A percentile compares a stretch with the other conserved stretches of the same genome.
These are phyloP conservation scores for Drosophila biarmipes DNA, from an alignment of 1,140 invertebrate genomes.

Conservation along the genomic window DNA sequence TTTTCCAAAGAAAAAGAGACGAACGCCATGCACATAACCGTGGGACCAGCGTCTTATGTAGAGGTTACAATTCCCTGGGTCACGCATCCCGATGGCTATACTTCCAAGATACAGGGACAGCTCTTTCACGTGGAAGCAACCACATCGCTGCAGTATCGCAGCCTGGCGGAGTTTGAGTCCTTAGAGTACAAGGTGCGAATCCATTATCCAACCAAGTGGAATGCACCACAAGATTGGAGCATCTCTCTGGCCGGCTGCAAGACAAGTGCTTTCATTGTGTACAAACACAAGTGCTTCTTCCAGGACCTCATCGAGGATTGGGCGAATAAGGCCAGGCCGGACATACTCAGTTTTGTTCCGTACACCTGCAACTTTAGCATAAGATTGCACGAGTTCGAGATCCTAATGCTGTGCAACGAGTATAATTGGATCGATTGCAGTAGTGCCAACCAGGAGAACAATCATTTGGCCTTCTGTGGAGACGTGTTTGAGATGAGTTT, in stretches of 20 bases:
- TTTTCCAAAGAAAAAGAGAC: conserved; percentile 99
- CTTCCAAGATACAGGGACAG: conserved; percentile 96
- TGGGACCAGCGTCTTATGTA: conserved; percentile 96
- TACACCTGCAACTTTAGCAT: conserved; percentile 98
- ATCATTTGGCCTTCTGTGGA: conserved; percentile 96
- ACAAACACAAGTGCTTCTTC: conserved; percentile 97
- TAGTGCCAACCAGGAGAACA: conserved; percentile 97
- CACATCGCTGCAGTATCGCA: conserved; percentile 96
- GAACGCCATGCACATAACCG: conserved; percentile 97
- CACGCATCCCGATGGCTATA: conserved; percentile 92
- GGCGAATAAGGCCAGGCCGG: conserved; percentile 94
- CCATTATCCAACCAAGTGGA: conserved; percentile 96
- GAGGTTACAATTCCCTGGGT: conserved; percentile 98
- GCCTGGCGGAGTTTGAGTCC: conserved; percentile 96
- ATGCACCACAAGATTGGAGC: conserved; percentile 97
- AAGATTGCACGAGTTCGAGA: conserved; percentile 97
- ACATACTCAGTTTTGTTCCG: conserved; percentile 97
- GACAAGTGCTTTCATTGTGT: conserved; percentile 95
- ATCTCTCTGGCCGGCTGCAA: conserved; percentile 96
- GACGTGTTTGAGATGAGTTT: conserved; percentile 97
- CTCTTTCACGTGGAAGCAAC: conserved; percentile 96
- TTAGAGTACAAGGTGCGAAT: conserved; percentile 93
- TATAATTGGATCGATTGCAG: conserved; percentile 99
- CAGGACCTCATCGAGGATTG: conserved; percentile 98
- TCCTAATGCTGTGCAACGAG: conserved; percentile 97